phyloP scores from a whole-genome alignment of 2,888 invertebrate genomes.

The Latrodectus elegans region DNA sequence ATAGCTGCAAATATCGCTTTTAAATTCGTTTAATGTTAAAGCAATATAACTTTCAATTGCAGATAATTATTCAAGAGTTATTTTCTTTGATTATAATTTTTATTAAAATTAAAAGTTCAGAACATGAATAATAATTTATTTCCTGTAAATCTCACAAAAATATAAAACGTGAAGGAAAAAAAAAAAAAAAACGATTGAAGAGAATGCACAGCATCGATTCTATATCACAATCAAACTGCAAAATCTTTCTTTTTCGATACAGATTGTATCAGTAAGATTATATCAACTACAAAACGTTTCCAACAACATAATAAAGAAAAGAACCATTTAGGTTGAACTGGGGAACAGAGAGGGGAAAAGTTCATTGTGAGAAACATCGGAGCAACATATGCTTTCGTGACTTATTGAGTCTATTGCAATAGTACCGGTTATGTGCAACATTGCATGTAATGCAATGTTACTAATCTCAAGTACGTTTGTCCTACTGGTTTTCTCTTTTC shows the following conservation, averaged over 20 bases:
- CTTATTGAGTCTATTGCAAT: slow-evolving; percentile 20
- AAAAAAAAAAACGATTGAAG: neutral
- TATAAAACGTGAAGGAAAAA: neutral
- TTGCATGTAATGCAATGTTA: slow-evolving; percentile 63
- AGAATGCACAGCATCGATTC: slow-evolving; percentile 1
- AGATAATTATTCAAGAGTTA: no score
- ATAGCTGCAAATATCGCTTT: no score
- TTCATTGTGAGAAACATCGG: slow-evolving; percentile 17
- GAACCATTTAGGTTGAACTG: neutral
- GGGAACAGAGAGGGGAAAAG: slow-evolving; percentile 1
- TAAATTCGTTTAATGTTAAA: no score
- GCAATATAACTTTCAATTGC: no score
- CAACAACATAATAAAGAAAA: neutral
- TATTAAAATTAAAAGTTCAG: no score
- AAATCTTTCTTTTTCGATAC: slow-evolving; percentile 22
- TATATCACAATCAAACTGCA: slow-evolving; percentile 34
- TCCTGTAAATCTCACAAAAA: no score
- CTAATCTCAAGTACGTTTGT: slow-evolving; percentile 66
- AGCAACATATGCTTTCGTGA: slow-evolving; percentile 56
- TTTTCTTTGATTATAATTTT: no score
- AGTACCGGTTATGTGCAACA: slow-evolving; percentile 50
- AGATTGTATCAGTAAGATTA: slow-evolving; percentile 17
- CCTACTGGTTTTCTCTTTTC: slow-evolving; percentile 51
- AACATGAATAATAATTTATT: no score
- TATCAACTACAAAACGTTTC: slow-evolving; percentile 28